A percentile compares a stretch with the other conserved stretches of the same genome.
These are phyloP conservation scores for Tribolium madens DNA, from an alignment of 1,140 invertebrate genomes.

Conservation along the genomic window DNA sequence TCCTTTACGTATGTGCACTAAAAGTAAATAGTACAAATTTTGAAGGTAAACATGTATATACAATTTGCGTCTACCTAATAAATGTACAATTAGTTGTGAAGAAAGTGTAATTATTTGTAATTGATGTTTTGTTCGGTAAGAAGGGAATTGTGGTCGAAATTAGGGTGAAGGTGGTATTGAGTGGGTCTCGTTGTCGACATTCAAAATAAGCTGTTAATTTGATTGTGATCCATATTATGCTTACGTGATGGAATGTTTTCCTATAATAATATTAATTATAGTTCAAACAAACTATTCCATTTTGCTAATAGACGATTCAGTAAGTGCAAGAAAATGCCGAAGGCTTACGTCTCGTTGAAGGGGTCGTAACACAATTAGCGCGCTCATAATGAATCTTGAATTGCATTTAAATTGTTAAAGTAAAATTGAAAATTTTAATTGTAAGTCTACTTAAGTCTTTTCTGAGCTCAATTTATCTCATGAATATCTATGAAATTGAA, in stretches of 20 bases:
- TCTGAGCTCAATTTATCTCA: not conserved
- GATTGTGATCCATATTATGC: constrained; percentile 19
- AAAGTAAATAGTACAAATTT: too few relatives aligned
- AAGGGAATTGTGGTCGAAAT: too few relatives aligned
- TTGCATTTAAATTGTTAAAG: not conserved
- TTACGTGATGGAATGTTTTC: constrained; percentile 43
- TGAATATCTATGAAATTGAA: not conserved
- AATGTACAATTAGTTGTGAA: too few relatives aligned
- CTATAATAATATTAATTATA: constrained; percentile 43
- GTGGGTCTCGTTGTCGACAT: not conserved
- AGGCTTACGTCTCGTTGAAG: not conserved
- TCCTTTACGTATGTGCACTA: too few relatives aligned
- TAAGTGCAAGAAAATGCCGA: not conserved
- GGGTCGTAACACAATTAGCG: not conserved
- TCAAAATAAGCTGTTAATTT: constrained; percentile 24
- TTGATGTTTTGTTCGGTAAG: not conserved
- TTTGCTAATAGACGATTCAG: constrained; percentile 24
- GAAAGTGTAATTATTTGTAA: not conserved
- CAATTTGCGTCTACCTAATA: too few relatives aligned
- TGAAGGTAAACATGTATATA: too few relatives aligned
- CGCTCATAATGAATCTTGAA: not conserved
- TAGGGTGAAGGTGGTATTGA: not conserved
- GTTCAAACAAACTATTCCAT: constrained; percentile 35
- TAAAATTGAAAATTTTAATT: not conserved
- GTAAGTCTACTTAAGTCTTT: not conserved